These are phyloP conservation scores for Hyla sarda DNA, from an alignment of 2,113 vertebrate genomes.

Conservation along the genomic window DNA sequence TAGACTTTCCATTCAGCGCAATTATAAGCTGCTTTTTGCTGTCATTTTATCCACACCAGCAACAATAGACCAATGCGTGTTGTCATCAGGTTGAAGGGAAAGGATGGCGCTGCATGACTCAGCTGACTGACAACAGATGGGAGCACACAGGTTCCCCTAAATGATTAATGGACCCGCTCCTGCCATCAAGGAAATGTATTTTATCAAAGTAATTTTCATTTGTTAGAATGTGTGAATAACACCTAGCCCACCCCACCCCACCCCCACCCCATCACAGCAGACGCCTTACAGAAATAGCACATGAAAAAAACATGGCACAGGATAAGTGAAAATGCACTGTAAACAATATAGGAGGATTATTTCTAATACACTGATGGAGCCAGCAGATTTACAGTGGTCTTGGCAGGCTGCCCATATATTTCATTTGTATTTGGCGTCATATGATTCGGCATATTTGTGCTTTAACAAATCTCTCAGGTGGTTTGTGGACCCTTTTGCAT, in stretches of 20 bases:
- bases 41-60: background rate
- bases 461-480: background rate
- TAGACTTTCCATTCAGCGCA: background rate
- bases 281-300: conserved; percentile 17
- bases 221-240: conserved; percentile 15
- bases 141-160: conserved; percentile 40
- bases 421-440: background rate
- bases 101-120: background rate
- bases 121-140: conserved; percentile 41
- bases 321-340: background rate
- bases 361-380: background rate
- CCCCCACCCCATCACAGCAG: background rate
- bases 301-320: background rate
- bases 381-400: background rate
- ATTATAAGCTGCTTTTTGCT: conserved; percentile 14
- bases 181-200: background rate
- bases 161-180: conserved; percentile 36
- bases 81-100: background rate
- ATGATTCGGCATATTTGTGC: background rate
- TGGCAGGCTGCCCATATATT: background rate
- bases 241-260: background rate
- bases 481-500: background rate
- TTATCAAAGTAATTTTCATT: conserved; percentile 28
- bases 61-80: conserved; percentile 18
- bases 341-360: background rate